Evolutionary conservation across 2,888 invertebrate genomes (phyloP).

Genomic region (Thereva nobilitata): DNA sequence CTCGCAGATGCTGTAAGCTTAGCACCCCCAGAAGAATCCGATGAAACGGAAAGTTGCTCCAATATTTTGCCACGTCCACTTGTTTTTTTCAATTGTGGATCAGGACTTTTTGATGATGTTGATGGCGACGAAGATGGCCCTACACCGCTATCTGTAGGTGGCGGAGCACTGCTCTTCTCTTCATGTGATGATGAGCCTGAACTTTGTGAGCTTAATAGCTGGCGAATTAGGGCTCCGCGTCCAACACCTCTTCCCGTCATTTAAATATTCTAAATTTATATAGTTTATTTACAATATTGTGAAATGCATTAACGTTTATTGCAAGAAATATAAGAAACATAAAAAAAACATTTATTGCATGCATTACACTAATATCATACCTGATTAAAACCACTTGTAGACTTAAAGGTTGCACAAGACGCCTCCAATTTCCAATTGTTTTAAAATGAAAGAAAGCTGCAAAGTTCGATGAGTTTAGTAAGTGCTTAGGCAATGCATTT

Average conservation of each 20-base stretch:
- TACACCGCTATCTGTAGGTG: conserved; percentile 26
- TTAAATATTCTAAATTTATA: too few relatives aligned
- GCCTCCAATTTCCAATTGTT: too few relatives aligned
- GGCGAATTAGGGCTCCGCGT: conserved; percentile 19
- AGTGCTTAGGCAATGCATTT: too few relatives aligned
- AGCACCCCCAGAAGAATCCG: not conserved
- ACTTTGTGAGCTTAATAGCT: conserved; percentile 14
- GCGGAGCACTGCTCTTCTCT: not conserved
- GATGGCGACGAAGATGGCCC: conserved; percentile 9
- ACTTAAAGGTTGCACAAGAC: too few relatives aligned
- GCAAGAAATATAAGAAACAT: too few relatives aligned
- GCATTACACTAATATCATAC: too few relatives aligned
- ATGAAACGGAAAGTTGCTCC: conserved; percentile 8
- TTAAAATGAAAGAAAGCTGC: too few relatives aligned
- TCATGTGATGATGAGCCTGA: conserved; percentile 9
- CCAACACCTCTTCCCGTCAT: conserved; percentile 13
- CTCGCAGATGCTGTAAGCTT: not conserved
- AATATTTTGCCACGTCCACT: conserved; percentile 11
- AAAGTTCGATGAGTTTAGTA: too few relatives aligned
- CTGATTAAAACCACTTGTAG: too few relatives aligned
- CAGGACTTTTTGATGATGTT: not conserved
- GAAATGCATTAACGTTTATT: too few relatives aligned
- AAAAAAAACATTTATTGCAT: too few relatives aligned
- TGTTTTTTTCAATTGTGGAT: not conserved
- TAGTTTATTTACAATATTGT: too few relatives aligned